These are phyloP conservation scores for Acanthisitta chloris DNA, from an alignment of 2,113 vertebrate genomes.

Conservation along the genomic window DNA sequence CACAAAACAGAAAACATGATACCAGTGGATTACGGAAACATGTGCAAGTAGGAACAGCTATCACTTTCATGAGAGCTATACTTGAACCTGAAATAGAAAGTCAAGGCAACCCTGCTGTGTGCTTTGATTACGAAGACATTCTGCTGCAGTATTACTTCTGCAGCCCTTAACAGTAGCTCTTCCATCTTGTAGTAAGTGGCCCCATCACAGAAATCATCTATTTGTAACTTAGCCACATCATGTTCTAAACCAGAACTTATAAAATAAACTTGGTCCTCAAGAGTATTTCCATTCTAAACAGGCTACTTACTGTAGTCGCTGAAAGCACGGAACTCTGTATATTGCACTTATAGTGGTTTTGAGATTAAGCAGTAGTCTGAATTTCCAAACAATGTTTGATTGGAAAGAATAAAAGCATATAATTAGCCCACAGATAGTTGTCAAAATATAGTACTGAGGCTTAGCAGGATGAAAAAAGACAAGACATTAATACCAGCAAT, in stretches of 20 bases:
- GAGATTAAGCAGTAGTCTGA: background rate
- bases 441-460: background rate
- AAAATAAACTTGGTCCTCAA: background rate
- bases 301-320: background rate
- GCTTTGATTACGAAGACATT: background rate
- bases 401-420: background rate
- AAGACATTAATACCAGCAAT: background rate
- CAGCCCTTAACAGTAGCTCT: background rate
- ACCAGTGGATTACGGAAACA: slow-evolving; percentile 5
- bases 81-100: background rate
- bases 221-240: background rate
- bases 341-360: background rate
- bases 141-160: background rate
- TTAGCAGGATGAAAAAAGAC: background rate
- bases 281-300: background rate
- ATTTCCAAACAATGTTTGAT: background rate
- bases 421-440: background rate
- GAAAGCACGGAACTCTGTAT: background rate
- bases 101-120: background rate
- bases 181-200: background rate
- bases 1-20: slow-evolving; percentile 55
- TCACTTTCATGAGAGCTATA: background rate
- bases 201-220: background rate
- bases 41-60: background rate
- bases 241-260: background rate